Conservation (phyloP, 2,888 invertebrate genomes). For the Saturnia pavonia region DNA sequence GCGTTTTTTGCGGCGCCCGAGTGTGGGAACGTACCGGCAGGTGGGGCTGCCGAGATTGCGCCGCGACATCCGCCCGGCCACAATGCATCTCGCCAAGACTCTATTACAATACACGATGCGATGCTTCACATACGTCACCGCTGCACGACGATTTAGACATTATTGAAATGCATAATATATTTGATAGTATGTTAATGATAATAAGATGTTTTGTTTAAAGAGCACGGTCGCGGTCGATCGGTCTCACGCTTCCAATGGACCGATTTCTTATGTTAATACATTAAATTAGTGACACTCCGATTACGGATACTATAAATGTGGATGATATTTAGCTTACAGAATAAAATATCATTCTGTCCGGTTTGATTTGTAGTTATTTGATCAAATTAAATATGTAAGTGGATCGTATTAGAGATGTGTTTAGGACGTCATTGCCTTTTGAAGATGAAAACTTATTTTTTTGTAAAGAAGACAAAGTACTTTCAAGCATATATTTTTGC, state of each 20-base stretch:
- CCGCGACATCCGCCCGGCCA: slow-evolving; percentile 80
- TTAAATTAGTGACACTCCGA: background rate
- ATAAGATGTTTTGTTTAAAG: slow-evolving; percentile 17
- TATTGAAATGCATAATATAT: slow-evolving; percentile 22
- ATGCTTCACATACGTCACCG: slow-evolving; percentile 68
- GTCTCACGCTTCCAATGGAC: background rate
- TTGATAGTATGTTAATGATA: slow-evolving; percentile 20
- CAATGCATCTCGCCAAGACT: slow-evolving; percentile 76
- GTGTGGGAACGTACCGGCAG: slow-evolving; percentile 81
- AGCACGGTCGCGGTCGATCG: background rate
- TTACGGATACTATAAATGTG: slow-evolving; percentile 6
- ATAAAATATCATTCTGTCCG: background rate
- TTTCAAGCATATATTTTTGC: background rate
- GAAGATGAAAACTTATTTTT: background rate
- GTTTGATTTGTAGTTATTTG: background rate
- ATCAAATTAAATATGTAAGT: background rate
- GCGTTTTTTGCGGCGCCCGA: slow-evolving; percentile 81
- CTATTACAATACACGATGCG: slow-evolving; percentile 68
- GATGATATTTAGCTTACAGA: background rate
- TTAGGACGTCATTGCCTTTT: background rate
- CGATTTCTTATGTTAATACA: background rate
- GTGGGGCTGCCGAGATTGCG: slow-evolving; percentile 81
- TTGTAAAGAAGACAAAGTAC: background rate
- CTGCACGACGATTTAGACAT: slow-evolving; percentile 25
- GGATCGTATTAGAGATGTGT: background rate